Conservation (phyloP, 2,888 invertebrate genomes). For the Chaetogeoica ovagalla region DNA sequence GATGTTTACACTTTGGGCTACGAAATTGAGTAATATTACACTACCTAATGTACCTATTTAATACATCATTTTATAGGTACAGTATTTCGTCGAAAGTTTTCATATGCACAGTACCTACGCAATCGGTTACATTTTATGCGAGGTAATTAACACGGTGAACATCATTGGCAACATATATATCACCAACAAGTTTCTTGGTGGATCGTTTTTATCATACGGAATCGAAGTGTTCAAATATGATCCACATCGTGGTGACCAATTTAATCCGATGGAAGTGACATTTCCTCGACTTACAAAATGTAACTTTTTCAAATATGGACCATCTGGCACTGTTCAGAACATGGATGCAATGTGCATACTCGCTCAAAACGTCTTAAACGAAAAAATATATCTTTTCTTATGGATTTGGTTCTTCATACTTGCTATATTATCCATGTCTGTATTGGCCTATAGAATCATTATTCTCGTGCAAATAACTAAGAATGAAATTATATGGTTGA, state of each 20-base stretch:
- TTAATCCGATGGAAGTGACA: conserved; percentile 18
- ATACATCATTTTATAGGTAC: conserved; percentile 11
- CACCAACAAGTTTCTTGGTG: conserved; percentile 31
- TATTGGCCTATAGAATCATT: conserved; percentile 2
- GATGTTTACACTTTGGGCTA: not conserved
- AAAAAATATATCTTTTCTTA: conserved; percentile 39
- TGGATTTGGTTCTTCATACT: conserved; percentile 45
- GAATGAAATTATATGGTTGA: not conserved
- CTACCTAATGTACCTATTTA: not conserved
- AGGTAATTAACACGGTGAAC: conserved; percentile 24
- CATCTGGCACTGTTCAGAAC: conserved; percentile 36
- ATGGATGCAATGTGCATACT: conserved; percentile 36
- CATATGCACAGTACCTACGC: conserved; percentile 36
- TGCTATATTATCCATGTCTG: not conserved
- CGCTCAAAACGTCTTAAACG: conserved; percentile 34
- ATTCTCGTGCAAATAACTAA: not conserved
- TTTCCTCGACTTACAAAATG: conserved; percentile 42
- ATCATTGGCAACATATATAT: conserved; percentile 25
- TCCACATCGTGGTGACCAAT: not conserved
- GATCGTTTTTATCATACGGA: conserved; percentile 27
- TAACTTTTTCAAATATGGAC: conserved; percentile 37
- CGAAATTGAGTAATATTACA: not conserved
- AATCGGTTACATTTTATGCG: conserved; percentile 29
- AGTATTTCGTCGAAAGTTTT: conserved; percentile 32
- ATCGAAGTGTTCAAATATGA: not conserved